Evolutionary conservation across 2,113 vertebrate species (phyloP), one percentile per base, ranked within the genome.

Genomic region (Indicator maculatus): DNA sequence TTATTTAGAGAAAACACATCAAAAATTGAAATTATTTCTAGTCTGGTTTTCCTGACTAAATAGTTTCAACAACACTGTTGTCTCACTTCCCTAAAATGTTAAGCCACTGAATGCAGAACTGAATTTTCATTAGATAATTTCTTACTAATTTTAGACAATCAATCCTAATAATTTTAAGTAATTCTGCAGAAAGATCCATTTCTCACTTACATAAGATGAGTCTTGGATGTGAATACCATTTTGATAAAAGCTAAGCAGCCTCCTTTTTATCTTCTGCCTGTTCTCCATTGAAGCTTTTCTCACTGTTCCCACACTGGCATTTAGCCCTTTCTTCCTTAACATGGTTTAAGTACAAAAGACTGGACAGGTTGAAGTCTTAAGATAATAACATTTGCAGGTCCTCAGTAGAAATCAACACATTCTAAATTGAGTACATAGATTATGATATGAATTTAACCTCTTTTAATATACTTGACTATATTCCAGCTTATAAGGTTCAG

Each of bases 11-110:
- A 55, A 75, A 82, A 83, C 7, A 27, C 5, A 5, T 33, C 9
- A 9, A 55, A 81, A 53, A 6, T 4, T 41, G 5, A 15, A 64
- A 11, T 56, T 11, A 18, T 67, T 86, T 84, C 27, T 38, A 2
- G 61, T 72, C 9, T 20, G 33, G 5, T 61, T 53, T 92, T 82
- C 20, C n/a, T 80, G 63, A 4, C 18, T 69, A 41, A n/a, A 36
- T 72, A 28, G 55, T 39, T 72, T 72, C 30, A 55, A 45, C 41
- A 55, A 7, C 0, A 0, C 15, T 33, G 5, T n/a, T 72, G n/a
- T 39, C 38, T 75, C 73, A 39, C 12, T 24, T 55, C 38, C 23
- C 70, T 76, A 61, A 74, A 78, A 39, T 79, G 55, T 78, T 73
- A 90, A 84, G 44, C 61, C 30, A 36, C 2, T 58, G 75, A 52